Percentiles rank a stretch among this genome's conserved stretches.
These are phyloP conservation scores for Tragelaphus imberbis DNA, from an alignment of 2,113 vertebrate species.

Conservation along the genomic window DNA sequence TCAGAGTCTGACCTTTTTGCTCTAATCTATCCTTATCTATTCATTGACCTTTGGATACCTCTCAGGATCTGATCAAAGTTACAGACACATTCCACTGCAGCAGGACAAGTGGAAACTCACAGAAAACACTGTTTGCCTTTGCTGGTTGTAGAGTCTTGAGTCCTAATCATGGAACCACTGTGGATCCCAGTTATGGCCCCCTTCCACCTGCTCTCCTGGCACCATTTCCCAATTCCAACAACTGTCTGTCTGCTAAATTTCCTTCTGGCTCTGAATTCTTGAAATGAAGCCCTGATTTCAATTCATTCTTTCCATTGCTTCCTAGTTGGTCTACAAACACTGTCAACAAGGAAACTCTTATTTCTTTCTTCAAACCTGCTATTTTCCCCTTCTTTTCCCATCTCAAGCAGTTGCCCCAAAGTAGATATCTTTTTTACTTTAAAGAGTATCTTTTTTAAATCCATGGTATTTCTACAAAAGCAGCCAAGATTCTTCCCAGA, in stretches of 20 bases:
- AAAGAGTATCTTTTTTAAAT: not conserved
- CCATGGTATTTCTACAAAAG: rapidly evolving
- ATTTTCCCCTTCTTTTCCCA: not conserved
- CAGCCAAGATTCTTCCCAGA: not conserved
- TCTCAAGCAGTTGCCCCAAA: not conserved
- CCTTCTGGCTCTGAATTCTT: not conserved
- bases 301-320: not conserved
- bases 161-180: too few relatives aligned
- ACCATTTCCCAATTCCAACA: not conserved
- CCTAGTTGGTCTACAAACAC: not conserved
- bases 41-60: not conserved
- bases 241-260: not conserved
- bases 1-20: not conserved
- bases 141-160: too few relatives aligned
- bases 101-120: not conserved
- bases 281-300: not conserved
- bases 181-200: not conserved
- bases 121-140: not conserved
- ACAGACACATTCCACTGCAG: not conserved
- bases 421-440: not conserved
- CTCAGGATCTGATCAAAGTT: not conserved
- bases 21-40: not conserved
- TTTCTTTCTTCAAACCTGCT: not conserved
- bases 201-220: too few relatives aligned
- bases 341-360: not conserved